Evolutionary conservation across 2,888 invertebrate genomes (phyloP).

Genomic region (Aspidiotus rigidus): DNA sequence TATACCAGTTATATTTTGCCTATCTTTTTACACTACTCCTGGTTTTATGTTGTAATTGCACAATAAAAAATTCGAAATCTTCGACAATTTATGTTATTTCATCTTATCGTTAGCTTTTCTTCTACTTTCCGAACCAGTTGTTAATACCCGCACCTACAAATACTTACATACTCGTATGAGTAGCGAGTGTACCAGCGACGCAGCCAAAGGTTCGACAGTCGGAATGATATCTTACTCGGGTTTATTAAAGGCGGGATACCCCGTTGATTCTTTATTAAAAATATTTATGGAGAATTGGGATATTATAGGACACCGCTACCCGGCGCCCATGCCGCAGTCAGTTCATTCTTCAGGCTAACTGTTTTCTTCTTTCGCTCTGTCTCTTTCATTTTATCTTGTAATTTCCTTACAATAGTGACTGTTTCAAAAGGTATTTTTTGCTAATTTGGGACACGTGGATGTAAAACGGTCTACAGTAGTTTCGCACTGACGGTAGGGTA

Average conservation of each 20-base stretch:
- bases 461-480: too few species aligned
- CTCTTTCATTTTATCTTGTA: too few species aligned
- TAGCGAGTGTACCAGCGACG: conserved; percentile 8
- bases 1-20: too few species aligned
- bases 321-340: conserved; percentile 21
- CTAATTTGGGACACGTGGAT: too few species aligned
- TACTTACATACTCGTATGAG: too few species aligned
- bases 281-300: conserved; percentile 25
- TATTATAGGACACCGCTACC: conserved; percentile 25
- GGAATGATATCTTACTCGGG: conserved; percentile 24
- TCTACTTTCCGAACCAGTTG: conserved; percentile 1
- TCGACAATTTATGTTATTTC: conserved; percentile 2
- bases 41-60: too few species aligned
- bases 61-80: not conserved
- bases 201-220: conserved; percentile 16
- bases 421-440: too few species aligned
- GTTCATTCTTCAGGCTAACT: not conserved
- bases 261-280: conserved; percentile 32
- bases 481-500: too few species aligned
- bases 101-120: not conserved
- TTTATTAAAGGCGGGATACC: conserved; percentile 24
- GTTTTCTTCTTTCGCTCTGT: too few species aligned
- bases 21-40: too few species aligned
- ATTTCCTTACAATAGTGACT: too few species aligned
- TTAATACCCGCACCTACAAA: conserved; percentile 17